Percentiles rank a stretch among this genome's conserved stretches.
These are phyloP conservation scores for Cnemophilus loriae DNA, from an alignment of 2,113 vertebrate genomes.

Conservation along the genomic window DNA sequence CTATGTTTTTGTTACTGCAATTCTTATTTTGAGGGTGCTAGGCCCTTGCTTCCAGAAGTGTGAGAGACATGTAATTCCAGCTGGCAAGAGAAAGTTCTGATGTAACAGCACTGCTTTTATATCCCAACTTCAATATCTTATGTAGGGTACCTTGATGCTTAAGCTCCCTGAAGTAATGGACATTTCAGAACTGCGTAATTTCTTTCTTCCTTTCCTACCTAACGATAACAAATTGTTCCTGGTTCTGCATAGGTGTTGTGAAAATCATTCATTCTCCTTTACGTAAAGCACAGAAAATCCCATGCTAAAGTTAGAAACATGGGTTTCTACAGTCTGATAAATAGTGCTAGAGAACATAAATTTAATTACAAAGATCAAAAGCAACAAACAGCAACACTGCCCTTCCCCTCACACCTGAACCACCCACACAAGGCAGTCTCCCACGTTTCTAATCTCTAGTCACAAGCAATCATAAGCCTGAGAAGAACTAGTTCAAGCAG, in stretches of 20 bases:
- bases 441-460: neutral
- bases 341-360: neutral
- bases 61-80: neutral
- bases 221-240: neutral
- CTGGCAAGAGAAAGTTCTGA: neutral
- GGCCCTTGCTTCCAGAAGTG: neutral
- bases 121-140: neutral
- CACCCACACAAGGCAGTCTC: neutral
- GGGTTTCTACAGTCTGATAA: neutral
- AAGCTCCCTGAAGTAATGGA: neutral
- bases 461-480: neutral
- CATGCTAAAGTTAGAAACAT: neutral
- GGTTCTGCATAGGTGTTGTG: neutral
- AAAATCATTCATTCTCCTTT: neutral
- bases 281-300: neutral
- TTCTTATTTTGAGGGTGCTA: neutral
- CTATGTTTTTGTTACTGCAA: neutral
- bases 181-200: neutral
- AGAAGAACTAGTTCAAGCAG: neutral
- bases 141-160: neutral
- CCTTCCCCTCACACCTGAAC: neutral
- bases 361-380: neutral
- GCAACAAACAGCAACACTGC: neutral
- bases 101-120: neutral
- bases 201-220: neutral